phyloP scores from a whole-genome alignment of 2,888 invertebrate species.

The Torymus texanus region DNA sequence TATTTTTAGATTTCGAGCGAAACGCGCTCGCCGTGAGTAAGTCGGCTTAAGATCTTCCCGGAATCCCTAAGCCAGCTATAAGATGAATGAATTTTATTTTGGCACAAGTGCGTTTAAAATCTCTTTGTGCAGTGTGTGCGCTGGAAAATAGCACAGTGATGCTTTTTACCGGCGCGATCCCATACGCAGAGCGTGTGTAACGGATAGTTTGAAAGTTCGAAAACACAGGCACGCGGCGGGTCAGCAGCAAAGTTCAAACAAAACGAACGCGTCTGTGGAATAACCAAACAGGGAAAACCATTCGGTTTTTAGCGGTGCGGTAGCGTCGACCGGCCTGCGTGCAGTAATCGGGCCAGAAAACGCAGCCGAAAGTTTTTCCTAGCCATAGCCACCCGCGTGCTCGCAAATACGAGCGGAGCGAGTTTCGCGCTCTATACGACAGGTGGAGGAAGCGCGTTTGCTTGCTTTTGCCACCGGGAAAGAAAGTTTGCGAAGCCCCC shows the following conservation, averaged over 20 bases:
- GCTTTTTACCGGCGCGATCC: no score
- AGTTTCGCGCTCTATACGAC: background rate
- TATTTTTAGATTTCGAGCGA: no score
- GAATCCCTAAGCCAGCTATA: no score
- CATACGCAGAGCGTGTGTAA: no score
- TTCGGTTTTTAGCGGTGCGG: background rate
- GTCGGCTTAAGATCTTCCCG: no score
- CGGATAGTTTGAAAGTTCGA: no score
- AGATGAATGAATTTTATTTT: no score
- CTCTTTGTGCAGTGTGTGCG: background rate
- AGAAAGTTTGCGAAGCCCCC: slow-evolving; percentile 39
- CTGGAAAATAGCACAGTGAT: background rate
- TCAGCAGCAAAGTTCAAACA: background rate
- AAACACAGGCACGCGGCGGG: no score
- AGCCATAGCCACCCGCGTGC: background rate
- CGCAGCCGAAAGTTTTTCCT: slow-evolving; percentile 30
- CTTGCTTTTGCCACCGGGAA: slow-evolving; percentile 16
- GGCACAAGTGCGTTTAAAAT: background rate
- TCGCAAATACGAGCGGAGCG: background rate
- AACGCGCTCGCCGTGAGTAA: no score
- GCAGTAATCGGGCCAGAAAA: slow-evolving; percentile 37
- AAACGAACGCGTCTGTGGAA: slow-evolving; percentile 1
- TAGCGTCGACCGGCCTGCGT: background rate
- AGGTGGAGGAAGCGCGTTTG: slow-evolving; percentile 17
- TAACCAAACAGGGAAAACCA: background rate